These are phyloP conservation scores for Geopemphigus sp. DNA, from an alignment of 1,140 invertebrate genomes.

Conservation along the genomic window DNA sequence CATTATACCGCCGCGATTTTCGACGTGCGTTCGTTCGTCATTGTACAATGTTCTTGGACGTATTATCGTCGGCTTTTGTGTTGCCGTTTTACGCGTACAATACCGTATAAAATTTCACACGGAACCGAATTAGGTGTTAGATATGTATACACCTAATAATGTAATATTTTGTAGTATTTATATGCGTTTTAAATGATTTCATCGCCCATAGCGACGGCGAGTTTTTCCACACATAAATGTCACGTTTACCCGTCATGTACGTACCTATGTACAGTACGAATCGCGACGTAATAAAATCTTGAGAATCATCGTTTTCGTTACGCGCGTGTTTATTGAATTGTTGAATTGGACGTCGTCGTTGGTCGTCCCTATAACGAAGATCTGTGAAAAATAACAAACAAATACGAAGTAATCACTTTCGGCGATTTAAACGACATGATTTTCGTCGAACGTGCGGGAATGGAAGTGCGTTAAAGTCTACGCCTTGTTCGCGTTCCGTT, in stretches of 20 bases:
- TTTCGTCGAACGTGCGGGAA: too few species aligned
- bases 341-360: too few species aligned
- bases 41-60: neutral
- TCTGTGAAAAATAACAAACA: neutral
- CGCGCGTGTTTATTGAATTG: too few species aligned
- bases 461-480: conserved; percentile 30
- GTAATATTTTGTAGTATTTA: neutral
- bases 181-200: neutral
- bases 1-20: conserved; percentile 15
- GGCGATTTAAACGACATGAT: too few species aligned
- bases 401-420: too few species aligned
- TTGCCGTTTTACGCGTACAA: neutral
- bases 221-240: too few species aligned
- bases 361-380: neutral
- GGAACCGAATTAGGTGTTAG: neutral
- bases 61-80: neutral
- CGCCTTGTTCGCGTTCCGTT: neutral
- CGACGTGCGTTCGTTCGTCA: neutral
- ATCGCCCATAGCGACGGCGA: neutral
- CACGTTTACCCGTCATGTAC: too few species aligned
- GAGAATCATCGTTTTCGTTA: too few species aligned
- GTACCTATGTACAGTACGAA: too few species aligned
- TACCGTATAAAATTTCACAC: neutral
- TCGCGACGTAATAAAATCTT: too few species aligned
- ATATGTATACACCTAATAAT: neutral